A percentile compares a stretch with the other conserved stretches of the same genome.
These are phyloP conservation scores for Trididemnum clinides DNA, from an alignment of 23 tunicate genomes.

Conservation along the genomic window DNA sequence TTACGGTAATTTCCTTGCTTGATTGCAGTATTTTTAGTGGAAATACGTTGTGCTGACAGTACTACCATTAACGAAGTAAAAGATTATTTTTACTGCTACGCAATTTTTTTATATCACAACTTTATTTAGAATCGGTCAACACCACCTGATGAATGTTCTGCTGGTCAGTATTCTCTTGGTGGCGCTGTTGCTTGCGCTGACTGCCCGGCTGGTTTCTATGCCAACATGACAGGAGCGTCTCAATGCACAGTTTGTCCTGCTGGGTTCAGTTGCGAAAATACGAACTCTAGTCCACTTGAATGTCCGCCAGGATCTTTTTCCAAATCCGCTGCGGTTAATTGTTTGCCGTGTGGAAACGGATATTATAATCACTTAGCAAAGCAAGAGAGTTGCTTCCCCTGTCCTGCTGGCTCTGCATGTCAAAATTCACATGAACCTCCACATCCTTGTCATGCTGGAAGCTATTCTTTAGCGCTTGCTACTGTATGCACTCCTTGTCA, in stretches of 20 bases:
- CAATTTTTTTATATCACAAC: too few species aligned
- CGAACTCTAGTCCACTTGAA: not conserved
- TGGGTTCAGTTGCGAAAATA: not conserved
- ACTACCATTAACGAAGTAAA: too few species aligned
- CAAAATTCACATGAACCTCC: constrained; percentile 2
- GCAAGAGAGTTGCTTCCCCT: not conserved
- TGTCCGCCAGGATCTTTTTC: constrained; percentile 29
- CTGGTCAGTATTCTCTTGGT: constrained; percentile 64
- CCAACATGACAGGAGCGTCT: constrained; percentile 10
- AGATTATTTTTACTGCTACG: too few species aligned
- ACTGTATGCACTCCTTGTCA: constrained; percentile 54
- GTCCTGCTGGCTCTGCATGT: constrained; percentile 22
- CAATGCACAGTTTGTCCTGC: constrained; percentile 8
- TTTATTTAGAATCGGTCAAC: too few species aligned
- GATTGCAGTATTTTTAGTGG: too few species aligned
- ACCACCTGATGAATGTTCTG: constrained; percentile 55
- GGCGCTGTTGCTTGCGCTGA: constrained; percentile 47
- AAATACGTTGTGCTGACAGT: too few species aligned
- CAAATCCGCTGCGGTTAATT: not conserved
- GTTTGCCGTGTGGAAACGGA: constrained; percentile 18
- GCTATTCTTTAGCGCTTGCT: constrained; percentile 40
- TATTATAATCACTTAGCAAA: not conserved
- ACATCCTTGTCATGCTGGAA: constrained; percentile 58
- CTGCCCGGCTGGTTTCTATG: constrained; percentile 52
- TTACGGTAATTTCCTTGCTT: too few species aligned